Conservation (phyloP, 1,140 invertebrate genomes). For the Bombus turneri region DNA sequence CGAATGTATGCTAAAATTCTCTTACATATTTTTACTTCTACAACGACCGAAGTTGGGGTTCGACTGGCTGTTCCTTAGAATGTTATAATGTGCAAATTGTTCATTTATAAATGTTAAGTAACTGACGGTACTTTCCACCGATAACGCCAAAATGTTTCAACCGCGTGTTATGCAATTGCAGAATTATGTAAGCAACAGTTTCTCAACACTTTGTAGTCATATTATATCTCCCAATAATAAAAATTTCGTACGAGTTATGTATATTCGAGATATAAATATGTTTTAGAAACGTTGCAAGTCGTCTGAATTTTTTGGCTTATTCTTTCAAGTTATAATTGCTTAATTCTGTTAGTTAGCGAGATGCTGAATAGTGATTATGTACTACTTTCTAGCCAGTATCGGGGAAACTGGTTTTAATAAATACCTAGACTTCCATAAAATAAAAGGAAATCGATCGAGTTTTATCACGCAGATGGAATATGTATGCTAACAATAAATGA, state of each 20-base stretch:
- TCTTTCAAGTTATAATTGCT: not conserved
- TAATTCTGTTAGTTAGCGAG: not conserved
- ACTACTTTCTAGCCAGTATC: not conserved
- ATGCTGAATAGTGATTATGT: not conserved
- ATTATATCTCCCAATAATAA: not conserved
- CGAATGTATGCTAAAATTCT: not conserved
- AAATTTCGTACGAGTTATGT: not conserved
- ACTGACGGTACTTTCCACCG: not conserved
- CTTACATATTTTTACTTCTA: not conserved
- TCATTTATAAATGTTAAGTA: not conserved
- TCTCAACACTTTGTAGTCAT: not conserved
- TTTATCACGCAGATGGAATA: not conserved
- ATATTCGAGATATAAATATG: not conserved
- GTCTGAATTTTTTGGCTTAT: not conserved
- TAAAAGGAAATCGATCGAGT: not conserved
- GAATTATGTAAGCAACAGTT: not conserved
- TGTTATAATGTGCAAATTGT: not conserved
- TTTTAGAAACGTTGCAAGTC: not conserved
- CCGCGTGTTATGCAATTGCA: not conserved
- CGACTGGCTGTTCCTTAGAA: not conserved
- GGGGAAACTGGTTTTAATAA: not conserved
- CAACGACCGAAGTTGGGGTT: not conserved
- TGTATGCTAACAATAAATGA: not conserved
- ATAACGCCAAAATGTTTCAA: not conserved
- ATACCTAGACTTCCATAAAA: not conserved